Evolutionary conservation across 2,888 invertebrate genomes (phyloP), one percentile per base, ranked within the genome.

Genomic region (Mayetiola destructor): DNA sequence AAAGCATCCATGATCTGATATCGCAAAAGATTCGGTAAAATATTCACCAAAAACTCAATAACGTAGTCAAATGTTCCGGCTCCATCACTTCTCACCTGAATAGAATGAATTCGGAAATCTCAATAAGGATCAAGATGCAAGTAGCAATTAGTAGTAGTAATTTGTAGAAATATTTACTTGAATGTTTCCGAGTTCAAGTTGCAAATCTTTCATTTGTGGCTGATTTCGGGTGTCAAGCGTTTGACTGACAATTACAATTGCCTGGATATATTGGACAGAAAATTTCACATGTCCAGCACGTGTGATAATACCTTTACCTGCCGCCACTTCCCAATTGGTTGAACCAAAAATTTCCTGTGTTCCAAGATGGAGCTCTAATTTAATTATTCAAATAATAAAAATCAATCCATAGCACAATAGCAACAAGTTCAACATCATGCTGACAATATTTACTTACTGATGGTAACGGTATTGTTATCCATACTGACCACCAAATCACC

Each of bases 1-100:
- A 90, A 68, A 0, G 88, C 87, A 65, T 88, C 86, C 80, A 89
- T 85, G 59, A 91, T 88, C 72, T 90, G 89, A 67, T 88, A 88
- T 57, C 92, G 78, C 60, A 93, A 73, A 52, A 90, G 73, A 75
- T 93, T 92, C 1, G 91, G 90, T 56, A 91, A 66, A 53, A 91
- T 75, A 68, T 92, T 93, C 0, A 90, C 78, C 4, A 76, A 77
- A 59, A 87, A 82, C 71, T 93, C 92, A 59, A 90, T 74, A 1
- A 84, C 66, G 66, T 90, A 91, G 71, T 93, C 92, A 16, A 87
- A 61, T 1, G 88, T 88, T n/a, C 92, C 90, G 0, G 89, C 84
- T 0, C 92, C 92, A 63, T 88, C 80, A 64, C 85, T 84, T 21
- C 88, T 77, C 5, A 32, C 52, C 40, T 55, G 6, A 23, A 10